Conservation (phyloP, 2,113 vertebrate genomes). For the Hystrix cristata region DNA sequence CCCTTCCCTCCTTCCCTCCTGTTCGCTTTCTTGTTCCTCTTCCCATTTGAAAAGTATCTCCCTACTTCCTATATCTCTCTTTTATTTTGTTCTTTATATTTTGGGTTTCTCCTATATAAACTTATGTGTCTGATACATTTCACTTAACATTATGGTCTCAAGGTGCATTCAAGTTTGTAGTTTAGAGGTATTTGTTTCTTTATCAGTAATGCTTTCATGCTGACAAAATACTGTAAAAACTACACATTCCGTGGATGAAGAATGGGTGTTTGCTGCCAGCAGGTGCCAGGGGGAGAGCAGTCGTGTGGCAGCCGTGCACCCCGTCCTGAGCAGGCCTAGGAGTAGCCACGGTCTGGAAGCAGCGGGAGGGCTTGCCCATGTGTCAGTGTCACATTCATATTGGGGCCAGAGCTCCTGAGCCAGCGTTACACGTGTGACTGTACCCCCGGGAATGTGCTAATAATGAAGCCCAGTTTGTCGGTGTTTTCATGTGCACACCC, state of each 20-base stretch:
- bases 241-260: background rate
- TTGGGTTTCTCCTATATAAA: background rate
- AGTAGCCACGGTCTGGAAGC: accelerated
- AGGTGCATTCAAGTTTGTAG: background rate
- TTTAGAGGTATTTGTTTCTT: background rate
- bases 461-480: accelerated
- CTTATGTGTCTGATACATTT: background rate
- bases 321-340: no score
- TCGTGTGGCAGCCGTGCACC: background rate
- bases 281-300: background rate
- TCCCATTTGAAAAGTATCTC: background rate
- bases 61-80: background rate
- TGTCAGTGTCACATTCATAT: background rate
- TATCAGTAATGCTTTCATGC: background rate
- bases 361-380: accelerated
- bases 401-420: background rate
- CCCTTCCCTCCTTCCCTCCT: background rate
- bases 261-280: background rate
- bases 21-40: background rate
- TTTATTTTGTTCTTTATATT: background rate
- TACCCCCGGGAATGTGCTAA: background rate
- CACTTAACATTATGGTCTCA: background rate
- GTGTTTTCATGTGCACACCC: background rate
- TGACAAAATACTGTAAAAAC: background rate
- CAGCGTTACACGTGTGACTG: background rate